These are phyloP conservation scores for Coelopa frigida DNA, from an alignment of 1,140 invertebrate genomes.

Conservation along the genomic window DNA sequence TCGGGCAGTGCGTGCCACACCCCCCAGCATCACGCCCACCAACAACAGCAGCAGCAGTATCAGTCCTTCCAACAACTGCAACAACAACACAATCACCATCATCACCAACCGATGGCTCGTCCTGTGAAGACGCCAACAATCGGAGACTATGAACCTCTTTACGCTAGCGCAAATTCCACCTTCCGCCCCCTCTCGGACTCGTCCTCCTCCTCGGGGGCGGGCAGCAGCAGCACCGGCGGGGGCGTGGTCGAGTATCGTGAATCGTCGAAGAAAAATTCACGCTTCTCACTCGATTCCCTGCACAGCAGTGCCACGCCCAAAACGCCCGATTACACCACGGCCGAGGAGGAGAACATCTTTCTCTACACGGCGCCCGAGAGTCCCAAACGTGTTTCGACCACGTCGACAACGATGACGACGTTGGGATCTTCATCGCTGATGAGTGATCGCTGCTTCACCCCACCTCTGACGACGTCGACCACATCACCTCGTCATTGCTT, in stretches of 20 bases:
- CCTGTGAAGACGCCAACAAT: constrained; percentile 38
- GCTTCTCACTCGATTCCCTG: constrained; percentile 38
- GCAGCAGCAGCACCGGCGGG: constrained; percentile 19
- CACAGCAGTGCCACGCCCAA: constrained; percentile 40
- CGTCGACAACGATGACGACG: no score
- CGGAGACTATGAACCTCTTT: constrained; percentile 34
- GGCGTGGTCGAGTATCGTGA: constrained; percentile 28
- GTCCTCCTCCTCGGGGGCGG: constrained; percentile 31
- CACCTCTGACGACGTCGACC: no score
- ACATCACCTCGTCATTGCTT: no score
- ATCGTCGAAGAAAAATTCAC: constrained; percentile 38
- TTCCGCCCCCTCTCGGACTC: constrained; percentile 39
- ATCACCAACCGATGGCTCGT: constrained; percentile 19
- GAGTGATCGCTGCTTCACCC: no score
- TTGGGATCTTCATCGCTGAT: no score
- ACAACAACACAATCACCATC: constrained; percentile 7
- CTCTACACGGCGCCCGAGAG: constrained; percentile 39
- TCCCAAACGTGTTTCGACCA: constrained; percentile 29
- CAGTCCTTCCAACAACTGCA: neutral
- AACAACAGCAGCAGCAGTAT: neutral
- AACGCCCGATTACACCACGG: constrained; percentile 39
- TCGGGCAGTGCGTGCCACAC: neutral
- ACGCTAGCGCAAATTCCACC: constrained; percentile 22
- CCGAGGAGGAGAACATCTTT: constrained; percentile 41
- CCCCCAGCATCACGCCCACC: constrained; percentile 1